Conservation (phyloP, 2,797 vertebrate species). For the Phylloscopus collybita region DNA sequence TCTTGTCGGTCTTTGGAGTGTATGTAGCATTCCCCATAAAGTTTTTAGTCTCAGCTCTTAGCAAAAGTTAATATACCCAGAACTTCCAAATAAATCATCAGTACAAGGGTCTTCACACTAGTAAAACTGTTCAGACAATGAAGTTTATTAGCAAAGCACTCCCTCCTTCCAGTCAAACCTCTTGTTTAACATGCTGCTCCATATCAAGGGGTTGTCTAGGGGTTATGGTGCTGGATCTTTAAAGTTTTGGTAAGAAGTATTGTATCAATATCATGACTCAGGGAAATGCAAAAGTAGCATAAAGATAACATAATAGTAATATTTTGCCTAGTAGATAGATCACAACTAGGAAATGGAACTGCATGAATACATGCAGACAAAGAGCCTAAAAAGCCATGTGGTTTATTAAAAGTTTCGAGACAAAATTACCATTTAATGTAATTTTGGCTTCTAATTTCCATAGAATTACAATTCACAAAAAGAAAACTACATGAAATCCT, state of each 20-base stretch:
- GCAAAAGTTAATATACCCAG: conserved; percentile 81
- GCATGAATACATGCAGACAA: background rate
- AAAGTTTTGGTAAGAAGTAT: background rate
- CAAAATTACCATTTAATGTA: conserved; percentile 48
- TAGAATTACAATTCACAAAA: background rate
- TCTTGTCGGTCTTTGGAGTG: conserved; percentile 80
- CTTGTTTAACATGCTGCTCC: conserved; percentile 43
- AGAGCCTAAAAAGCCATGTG: conserved; percentile 19
- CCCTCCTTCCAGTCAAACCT: conserved; percentile 46
- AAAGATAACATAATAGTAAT: background rate
- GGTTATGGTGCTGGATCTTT: conserved; percentile 44
- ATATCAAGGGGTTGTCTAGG: conserved; percentile 7
- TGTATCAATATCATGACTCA: background rate
- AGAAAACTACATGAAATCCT: background rate
- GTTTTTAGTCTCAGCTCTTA: conserved; percentile 81
- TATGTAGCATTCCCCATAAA: conserved; percentile 80
- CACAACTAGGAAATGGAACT: background rate
- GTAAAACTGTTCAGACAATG: conserved; percentile 73
- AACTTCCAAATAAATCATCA: conserved; percentile 80
- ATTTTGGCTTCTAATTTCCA: conserved; percentile 50
- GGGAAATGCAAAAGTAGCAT: conserved; percentile 4
- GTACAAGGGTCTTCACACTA: conserved; percentile 59
- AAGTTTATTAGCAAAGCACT: conserved; percentile 63
- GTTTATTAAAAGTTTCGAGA: conserved; percentile 47
- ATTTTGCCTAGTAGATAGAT: background rate